Evolutionary conservation across 1,140 invertebrate species (phyloP), one percentile per base, ranked within the genome.

Genomic region (Diachasmimorpha longicaudata): DNA sequence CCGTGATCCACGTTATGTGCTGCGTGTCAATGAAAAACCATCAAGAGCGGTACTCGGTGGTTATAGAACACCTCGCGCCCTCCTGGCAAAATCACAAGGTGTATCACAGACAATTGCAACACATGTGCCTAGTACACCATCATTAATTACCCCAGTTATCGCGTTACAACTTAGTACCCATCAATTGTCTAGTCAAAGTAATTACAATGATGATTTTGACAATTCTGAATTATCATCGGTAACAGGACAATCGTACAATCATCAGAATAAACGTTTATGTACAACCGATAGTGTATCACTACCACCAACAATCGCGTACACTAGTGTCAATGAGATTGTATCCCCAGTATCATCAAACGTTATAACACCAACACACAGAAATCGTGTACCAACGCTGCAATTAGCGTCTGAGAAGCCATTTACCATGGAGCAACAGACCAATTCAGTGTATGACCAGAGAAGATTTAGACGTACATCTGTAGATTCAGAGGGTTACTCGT

Each of bases 11-110:
- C 84, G 86, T 73, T 81, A 86, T 19, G 87, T 87, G 67, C 79
- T 88, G 10, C 85, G 86, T 39, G 85, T 82, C 23, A 82, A 84
- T 72, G 81, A 82, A 63, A 82, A 84, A 74, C 86, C 87, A 37
- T 87, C 87, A 21, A 81, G 85, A 66, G 86, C 86, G 0, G 81
- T 87, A n/a, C 74, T 88, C 10, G 86, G 87, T 31, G 86, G 86
- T 46, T 88, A 88, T 58, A 82, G 85, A 23, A 88, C 86, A 10
- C 83, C 84, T 0, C 81, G 83, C 2, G 81, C 86, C 3, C 80
- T 87, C 4, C 76, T 84, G 2, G 80, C 82, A 16, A 86, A 84
- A 63, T 84, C 85, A 25, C 81, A 83, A 77, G 78, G 79, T n/a
- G 78, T 81, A 23, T 78, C 82, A 4, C 70, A 80, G 21, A 79